A percentile compares a stretch with the other conserved stretches of the same genome.
Evolutionary conservation across 2,888 invertebrate species (phyloP).

Genomic region (Ommatoiulus sabulosus): DNA sequence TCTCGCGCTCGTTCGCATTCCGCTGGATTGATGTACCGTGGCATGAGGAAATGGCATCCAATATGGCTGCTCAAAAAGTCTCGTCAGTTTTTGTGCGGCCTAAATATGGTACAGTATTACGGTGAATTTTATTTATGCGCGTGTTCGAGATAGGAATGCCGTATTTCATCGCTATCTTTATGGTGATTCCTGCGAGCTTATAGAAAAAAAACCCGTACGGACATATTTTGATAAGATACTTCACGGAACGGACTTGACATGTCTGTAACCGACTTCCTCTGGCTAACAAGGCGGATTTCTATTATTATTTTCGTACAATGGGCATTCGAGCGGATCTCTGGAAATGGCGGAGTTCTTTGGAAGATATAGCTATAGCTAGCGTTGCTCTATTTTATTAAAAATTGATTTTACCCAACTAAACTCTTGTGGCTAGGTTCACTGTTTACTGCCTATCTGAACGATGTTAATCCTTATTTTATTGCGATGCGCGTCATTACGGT

Average conservation of each 20-base stretch:
- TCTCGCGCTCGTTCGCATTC: background rate
- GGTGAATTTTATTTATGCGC: background rate
- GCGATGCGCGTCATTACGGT: background rate
- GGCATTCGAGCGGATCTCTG: background rate
- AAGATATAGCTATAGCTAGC: background rate
- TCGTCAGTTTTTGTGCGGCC: background rate
- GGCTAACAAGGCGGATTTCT: slow-evolving; percentile 30
- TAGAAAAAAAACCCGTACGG: background rate
- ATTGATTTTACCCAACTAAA: background rate
- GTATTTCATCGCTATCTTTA: slow-evolving; percentile 36
- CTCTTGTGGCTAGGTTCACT: background rate
- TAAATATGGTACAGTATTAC: background rate
- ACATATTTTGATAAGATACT: slow-evolving; percentile 31
- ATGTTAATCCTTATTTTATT: slow-evolving; percentile 3
- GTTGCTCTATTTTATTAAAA: slow-evolving; percentile 10
- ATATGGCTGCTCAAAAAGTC: background rate
- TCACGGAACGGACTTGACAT: slow-evolving; percentile 21
- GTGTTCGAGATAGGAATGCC: background rate
- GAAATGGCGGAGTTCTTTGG: background rate
- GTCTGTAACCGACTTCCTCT: slow-evolving; percentile 11
- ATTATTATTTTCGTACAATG: background rate
- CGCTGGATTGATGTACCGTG: background rate
- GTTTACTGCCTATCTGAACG: background rate
- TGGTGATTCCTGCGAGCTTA: background rate
- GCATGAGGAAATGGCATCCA: background rate